Base-by-base conservation (phyloP, 1,140 invertebrate species). In the Bombus impatiens region DNA sequence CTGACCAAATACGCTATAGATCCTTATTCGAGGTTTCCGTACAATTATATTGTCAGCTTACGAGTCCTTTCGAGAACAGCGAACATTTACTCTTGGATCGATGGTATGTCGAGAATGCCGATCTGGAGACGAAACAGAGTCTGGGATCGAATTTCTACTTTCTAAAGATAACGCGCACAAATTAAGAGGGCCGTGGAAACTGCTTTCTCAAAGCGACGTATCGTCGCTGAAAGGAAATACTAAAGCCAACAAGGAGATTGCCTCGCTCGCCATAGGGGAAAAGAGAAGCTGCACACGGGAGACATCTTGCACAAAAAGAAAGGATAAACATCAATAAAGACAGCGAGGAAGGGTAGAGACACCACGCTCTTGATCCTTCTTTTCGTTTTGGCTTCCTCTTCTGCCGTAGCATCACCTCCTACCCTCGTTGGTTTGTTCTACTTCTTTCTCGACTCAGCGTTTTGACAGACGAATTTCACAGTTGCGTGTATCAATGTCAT, bases 111-210 rank as follows among this genome's bases (percentile, higher is more conserved):
- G 44, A 15, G 67, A 53, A 70, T n/a, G 78, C 13, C 22, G 37
- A 25, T 44, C 40, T 9, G n/a, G 32, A 28, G n/a, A 32, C 71
- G 8, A 37, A 35, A 53, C 47, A 57, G 37, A 25, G 4, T 22
- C 6, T 70, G 22, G 37, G 32, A 25, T 70, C 67, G 78, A 80
- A 53, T 40, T 13, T 71, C 44, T 53, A 35, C 44, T 70, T 44
- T 53, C 37, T 37, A 28, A 13, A 47, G 62, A 65, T 44, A 68
- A 67, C 42, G 42, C 25, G 62, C 44, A 44, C 25, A 35, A 47
- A 80, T 80, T 80, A 80, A 80, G 44, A 68, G 25, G 44, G 0
- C 13, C 67, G 65, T 70, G 78, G 65, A 37, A 40, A 70, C 44
- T 22, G 44, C 25, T 71, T 3, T n/a, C 44, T 40, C 65, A 53